Percentiles rank a stretch among this genome's conserved stretches.
These are phyloP conservation scores for Morus bassanus DNA, from an alignment of 2,797 vertebrate species.

Conservation along the genomic window DNA sequence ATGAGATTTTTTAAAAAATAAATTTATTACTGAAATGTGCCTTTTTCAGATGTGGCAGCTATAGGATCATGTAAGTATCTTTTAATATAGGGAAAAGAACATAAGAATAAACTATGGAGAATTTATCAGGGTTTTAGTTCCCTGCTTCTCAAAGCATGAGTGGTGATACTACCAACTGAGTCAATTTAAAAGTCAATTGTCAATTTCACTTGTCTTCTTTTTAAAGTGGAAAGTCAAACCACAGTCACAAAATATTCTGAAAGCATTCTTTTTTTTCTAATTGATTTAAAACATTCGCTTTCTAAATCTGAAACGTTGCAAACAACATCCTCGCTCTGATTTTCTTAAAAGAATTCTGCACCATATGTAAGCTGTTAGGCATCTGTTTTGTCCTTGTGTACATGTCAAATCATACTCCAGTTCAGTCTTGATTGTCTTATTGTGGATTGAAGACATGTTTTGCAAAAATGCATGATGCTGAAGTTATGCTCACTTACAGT, in stretches of 20 bases:
- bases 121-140: not conserved
- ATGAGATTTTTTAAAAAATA: not conserved
- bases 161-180: not conserved
- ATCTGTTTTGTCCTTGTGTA: conserved; percentile 64
- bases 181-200: too few species aligned
- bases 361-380: conserved; percentile 61
- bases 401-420: conserved; percentile 58
- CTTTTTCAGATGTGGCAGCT: not conserved
- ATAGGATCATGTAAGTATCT: not conserved
- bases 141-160: not conserved
- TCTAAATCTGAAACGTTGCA: conserved; percentile 50
- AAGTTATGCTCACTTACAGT: conserved; percentile 57
- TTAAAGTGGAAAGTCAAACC: conserved; percentile 11
- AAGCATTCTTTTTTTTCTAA: not conserved
- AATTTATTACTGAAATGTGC: not conserved
- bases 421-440: conserved; percentile 65
- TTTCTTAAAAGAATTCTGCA: conserved; percentile 44
- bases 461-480: not conserved
- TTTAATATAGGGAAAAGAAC: not conserved
- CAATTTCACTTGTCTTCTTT: not conserved
- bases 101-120: not conserved
- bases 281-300: conserved; percentile 3
- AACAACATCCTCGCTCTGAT: conserved; percentile 32
- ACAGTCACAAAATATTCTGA: conserved; percentile 27
- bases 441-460: conserved; percentile 46